Conservation (phyloP, 2,888 invertebrate species). For the Stenichneumon culpator region DNA sequence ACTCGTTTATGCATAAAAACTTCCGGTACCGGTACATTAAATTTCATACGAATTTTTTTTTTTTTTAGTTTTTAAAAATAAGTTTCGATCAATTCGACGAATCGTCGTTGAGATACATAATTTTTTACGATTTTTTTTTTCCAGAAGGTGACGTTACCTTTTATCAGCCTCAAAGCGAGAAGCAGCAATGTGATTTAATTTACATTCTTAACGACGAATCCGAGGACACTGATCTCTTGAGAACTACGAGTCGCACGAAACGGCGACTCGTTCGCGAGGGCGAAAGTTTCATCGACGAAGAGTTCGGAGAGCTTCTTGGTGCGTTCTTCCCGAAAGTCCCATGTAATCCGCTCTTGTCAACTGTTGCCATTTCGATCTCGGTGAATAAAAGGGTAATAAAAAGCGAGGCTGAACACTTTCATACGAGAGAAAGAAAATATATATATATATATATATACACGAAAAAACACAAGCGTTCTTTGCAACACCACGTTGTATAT, state of each 20-base stretch:
- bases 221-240: constrained; percentile 25
- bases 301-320: not conserved
- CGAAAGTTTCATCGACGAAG: constrained; percentile 10
- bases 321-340: constrained; percentile 40
- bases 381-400: constrained; percentile 64
- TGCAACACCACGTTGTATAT: constrained; percentile 11
- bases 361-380: constrained; percentile 50
- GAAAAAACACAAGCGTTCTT: constrained; percentile 27
- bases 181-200: constrained; percentile 46
- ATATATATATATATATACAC: not conserved
- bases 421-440: constrained; percentile 44
- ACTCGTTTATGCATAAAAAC: too few relatives aligned
- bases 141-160: constrained; percentile 48
- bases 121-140: constrained; percentile 5
- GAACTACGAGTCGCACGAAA: constrained; percentile 15
- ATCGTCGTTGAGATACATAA: not conserved
- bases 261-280: constrained; percentile 6
- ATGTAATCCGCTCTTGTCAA: constrained; percentile 45
- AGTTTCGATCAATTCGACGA: not conserved
- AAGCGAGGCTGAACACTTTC: constrained; percentile 59
- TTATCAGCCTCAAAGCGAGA: constrained; percentile 41
- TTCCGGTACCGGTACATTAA: too few relatives aligned
- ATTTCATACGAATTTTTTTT: too few relatives aligned
- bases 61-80: too few relatives aligned
- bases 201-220: constrained; percentile 48